Conservation (phyloP, 2,888 invertebrate species). For the Cantharis flavilabris region DNA sequence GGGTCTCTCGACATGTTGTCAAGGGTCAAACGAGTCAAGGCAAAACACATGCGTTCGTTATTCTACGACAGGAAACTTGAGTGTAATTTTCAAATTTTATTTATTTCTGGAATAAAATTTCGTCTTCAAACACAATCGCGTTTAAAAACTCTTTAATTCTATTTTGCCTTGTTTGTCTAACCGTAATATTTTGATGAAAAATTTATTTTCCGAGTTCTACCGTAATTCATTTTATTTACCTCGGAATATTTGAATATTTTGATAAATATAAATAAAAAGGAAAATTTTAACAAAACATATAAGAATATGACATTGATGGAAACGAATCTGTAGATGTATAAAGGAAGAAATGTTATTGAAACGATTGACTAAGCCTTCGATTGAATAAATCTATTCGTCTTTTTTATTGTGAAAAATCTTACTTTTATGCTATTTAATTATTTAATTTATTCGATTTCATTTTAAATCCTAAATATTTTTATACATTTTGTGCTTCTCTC, state of each 20-base stretch:
- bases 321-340: constrained; percentile 4
- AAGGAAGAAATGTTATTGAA: constrained; percentile 8
- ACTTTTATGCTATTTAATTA: background rate
- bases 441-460: background rate
- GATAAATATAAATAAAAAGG: constrained; percentile 14
- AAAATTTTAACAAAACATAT: constrained; percentile 6
- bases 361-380: constrained; percentile 13
- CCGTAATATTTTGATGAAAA: background rate
- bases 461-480: background rate
- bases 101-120: background rate
- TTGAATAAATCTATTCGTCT: constrained; percentile 5
- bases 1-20: constrained; percentile 24
- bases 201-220: background rate
- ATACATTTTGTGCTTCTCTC: background rate
- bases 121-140: background rate
- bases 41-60: constrained; percentile 8
- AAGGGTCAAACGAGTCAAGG: constrained; percentile 22
- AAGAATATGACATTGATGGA: constrained; percentile 17
- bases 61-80: background rate
- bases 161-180: background rate
- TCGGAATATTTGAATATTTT: constrained; percentile 6
- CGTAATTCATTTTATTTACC: background rate
- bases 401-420: background rate
- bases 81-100: background rate
- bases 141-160: background rate